Evolutionary conservation across 1,140 invertebrate species (phyloP).

Genomic region (Microplitis mediator): DNA sequence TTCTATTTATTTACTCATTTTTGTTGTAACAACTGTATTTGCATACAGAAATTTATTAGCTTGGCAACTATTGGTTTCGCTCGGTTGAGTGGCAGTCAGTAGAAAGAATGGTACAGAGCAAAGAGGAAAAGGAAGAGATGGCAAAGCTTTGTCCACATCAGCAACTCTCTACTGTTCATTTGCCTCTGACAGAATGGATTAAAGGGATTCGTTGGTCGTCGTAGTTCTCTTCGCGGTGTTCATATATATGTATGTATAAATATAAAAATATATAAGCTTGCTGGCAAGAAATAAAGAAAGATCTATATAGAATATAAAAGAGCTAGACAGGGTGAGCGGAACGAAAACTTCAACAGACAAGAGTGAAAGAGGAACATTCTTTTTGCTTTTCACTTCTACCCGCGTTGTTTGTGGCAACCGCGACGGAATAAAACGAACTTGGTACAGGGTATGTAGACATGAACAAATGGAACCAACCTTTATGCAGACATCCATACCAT

Average conservation of each 20-base stretch:
- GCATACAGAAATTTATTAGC: neutral
- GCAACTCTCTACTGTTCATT: constrained; percentile 19
- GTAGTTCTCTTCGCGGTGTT: neutral
- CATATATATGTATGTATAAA: neutral
- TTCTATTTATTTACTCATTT: no score
- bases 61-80: neutral
- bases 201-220: constrained; percentile 18
- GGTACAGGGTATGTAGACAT: neutral
- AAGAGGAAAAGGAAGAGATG: neutral
- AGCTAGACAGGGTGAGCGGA: neutral
- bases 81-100: neutral
- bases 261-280: neutral
- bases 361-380: neutral
- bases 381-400: constrained; percentile 9
- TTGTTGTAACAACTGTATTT: neutral
- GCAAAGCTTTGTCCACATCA: neutral
- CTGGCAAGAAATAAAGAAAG: neutral
- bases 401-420: constrained; percentile 16
- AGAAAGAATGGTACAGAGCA: neutral
- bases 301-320: neutral
- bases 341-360: neutral
- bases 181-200: constrained; percentile 28
- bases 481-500: constrained; percentile 1
- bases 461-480: constrained; percentile 19
- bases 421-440: neutral